Percentiles rank a stretch among this genome's conserved stretches.
These are phyloP conservation scores for Peucedramus taeniatus DNA, from an alignment of 2,113 vertebrate genomes.

Conservation along the genomic window DNA sequence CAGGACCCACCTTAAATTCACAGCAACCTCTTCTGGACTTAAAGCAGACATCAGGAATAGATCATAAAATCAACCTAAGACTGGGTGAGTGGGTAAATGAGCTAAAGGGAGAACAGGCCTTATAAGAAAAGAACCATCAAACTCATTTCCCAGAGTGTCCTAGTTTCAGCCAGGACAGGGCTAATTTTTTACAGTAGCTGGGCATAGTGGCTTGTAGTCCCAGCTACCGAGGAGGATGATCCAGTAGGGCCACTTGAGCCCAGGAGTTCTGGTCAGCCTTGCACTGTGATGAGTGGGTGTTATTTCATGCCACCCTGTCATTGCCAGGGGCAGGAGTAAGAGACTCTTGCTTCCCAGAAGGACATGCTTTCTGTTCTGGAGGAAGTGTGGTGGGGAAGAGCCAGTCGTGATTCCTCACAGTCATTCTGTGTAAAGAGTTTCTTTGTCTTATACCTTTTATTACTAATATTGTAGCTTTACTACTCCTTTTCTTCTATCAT, in stretches of 20 bases:
- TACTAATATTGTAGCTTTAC: background rate
- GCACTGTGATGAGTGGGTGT: background rate
- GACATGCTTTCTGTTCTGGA: background rate
- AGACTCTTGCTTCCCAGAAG: background rate
- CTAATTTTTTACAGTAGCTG: background rate
- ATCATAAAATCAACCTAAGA: background rate
- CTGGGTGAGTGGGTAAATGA: background rate
- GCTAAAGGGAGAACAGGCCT: background rate
- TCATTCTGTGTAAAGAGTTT: background rate
- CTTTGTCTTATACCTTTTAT: background rate
- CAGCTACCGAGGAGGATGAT: background rate
- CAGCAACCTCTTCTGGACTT: background rate
- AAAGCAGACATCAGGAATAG: background rate
- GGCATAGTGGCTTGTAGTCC: too few species aligned
- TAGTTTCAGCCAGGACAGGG: background rate
- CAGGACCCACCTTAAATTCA: background rate
- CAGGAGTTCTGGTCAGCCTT: background rate
- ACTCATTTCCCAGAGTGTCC: background rate
- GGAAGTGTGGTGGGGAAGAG: accelerated
- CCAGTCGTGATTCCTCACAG: background rate
- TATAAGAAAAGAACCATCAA: background rate
- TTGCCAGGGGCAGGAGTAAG: background rate
- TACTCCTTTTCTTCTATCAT: background rate
- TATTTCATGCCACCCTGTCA: background rate
- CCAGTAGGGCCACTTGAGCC: background rate